These are phyloP conservation scores for Microtus oregoni DNA, from an alignment of 2,113 vertebrate genomes.

Conservation along the genomic window DNA sequence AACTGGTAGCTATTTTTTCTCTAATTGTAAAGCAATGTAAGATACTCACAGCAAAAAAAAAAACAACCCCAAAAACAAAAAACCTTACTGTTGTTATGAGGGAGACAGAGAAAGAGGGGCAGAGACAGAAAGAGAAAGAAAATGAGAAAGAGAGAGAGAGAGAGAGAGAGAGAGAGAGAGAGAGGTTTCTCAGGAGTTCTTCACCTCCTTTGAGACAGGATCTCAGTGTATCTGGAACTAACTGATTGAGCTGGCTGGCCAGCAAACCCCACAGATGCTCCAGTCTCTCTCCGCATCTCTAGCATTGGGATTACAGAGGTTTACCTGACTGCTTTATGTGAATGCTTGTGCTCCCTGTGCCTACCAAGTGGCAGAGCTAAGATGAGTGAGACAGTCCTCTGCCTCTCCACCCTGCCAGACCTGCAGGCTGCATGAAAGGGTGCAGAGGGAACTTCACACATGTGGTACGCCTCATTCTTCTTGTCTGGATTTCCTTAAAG, in stretches of 20 bases:
- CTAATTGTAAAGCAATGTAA: background rate
- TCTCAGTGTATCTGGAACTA: background rate
- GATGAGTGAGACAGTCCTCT: background rate
- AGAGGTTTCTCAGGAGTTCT: background rate
- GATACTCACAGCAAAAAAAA: background rate
- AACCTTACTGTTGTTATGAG: background rate
- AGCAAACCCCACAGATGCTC: background rate
- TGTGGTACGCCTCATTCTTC: slow-evolving; percentile 16
- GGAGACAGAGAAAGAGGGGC: background rate
- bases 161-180: background rate
- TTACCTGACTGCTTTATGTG: background rate
- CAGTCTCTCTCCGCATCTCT: background rate
- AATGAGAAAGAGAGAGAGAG: background rate
- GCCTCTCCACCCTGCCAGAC: background rate
- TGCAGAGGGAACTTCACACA: background rate
- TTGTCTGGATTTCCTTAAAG: slow-evolving; percentile 70
- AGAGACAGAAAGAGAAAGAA: background rate
- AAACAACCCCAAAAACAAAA: background rate
- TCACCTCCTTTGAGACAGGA: background rate
- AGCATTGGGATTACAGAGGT: background rate
- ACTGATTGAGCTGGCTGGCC: background rate
- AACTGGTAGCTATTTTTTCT: background rate
- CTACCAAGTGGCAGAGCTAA: background rate
- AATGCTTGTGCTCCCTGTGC: too few species aligned
- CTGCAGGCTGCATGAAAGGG: background rate